phyloP scores from a whole-genome alignment of 2,797 vertebrate species.

The Emys orbicularis region DNA sequence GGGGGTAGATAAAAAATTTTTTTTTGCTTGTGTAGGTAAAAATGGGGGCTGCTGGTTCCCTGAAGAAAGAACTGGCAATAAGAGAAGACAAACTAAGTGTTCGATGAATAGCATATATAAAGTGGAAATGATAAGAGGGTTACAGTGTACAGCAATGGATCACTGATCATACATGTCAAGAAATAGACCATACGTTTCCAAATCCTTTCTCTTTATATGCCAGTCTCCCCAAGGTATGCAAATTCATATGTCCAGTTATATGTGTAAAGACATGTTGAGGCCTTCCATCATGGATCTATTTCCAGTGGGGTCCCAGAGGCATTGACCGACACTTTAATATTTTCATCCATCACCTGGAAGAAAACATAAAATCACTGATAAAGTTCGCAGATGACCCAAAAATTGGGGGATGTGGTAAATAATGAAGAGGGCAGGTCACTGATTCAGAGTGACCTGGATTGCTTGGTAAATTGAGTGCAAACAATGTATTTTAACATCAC shows the following conservation, averaged over 20 bases:
- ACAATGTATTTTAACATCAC: no score
- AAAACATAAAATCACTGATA: neutral
- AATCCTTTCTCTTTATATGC: neutral
- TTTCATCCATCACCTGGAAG: no score
- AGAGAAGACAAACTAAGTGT: neutral
- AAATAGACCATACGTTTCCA: neutral
- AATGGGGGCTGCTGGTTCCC: neutral
- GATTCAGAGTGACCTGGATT: neutral
- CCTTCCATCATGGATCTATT: neutral
- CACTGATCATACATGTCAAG: neutral
- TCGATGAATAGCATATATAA: neutral
- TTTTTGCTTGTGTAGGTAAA: neutral
- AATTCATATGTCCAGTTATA: neutral
- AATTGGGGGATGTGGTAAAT: neutral
- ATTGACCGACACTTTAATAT: neutral
- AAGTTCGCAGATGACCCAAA: neutral
- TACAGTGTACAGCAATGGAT: neutral
- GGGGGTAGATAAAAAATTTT: neutral
- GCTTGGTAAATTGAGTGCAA: no score
- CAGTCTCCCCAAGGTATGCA: neutral
- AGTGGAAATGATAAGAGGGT: neutral
- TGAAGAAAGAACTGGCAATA: neutral
- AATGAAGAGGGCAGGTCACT: neutral
- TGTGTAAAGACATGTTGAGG: neutral
- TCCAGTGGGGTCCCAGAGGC: neutral